Evolutionary conservation across 1,140 invertebrate genomes (phyloP), one percentile per base, ranked within the genome.

Genomic region (Tetramorium parvispinum): DNA sequence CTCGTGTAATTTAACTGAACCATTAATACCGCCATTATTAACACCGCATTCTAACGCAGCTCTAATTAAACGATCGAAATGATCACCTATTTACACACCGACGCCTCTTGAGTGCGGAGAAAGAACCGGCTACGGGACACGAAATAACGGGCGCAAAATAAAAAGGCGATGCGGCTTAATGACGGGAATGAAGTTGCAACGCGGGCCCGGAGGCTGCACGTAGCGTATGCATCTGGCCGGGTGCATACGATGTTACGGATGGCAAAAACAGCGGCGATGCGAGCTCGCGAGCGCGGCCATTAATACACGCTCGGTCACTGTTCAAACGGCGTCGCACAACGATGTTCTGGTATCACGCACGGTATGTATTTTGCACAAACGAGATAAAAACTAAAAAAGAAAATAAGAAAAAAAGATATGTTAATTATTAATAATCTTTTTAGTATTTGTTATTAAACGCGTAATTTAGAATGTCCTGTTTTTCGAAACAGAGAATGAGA

Each of bases 141-240:
- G 66, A 57, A 82, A 82, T 82, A 82, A 71, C 78, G 51, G 65
- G 37, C 51, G 65, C 37, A 82, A 82, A 82, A 73, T 73, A 82
- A 82, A 82, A 82, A 71, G 66, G 18, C 66, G 53, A 57, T 24
- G 79, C 51, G 66, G 40, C 79, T 82, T 82, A 82, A 82, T 82
- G 79, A 82, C 79, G 79, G 49, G 66, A 82, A 82, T 82, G 79
- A 82, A 82, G 79, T 82, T 82, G 79, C 79, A 82, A 82, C 65
- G 78, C 51, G 65, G 49, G 18, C 78, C 78, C 78, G 66, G 37
- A 82, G 79, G 79, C 79, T 57, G 66, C 51, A 51, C 79, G 37
- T 43, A 71, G 65, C 51, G 66, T 82, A 82, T 82, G 79, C 79
- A 73, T 82, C 79, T 82, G 40, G 79, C 68, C 66, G 66, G 51